Conservation (phyloP, 1,140 invertebrate species). For the Zaprionus davidi region DNA sequence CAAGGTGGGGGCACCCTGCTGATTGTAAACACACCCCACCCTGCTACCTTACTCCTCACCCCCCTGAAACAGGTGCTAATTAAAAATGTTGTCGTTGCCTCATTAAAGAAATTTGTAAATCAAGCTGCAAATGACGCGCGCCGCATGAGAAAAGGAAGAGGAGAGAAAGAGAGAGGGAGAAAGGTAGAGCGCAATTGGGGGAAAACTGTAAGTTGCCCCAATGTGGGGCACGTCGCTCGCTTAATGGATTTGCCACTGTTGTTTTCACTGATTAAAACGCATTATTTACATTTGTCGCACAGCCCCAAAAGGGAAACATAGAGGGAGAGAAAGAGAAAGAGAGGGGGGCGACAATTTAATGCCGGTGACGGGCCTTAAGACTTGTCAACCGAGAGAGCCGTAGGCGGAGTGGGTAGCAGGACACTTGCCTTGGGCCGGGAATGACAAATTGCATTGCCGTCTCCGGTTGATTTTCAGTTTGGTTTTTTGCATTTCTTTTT, state of each 20-base stretch:
- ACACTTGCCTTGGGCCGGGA: conserved; percentile 37
- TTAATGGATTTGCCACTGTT: conserved; percentile 73
- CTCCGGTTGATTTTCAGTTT: conserved; percentile 28
- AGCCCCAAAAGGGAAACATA: not conserved
- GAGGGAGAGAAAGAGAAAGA: not conserved
- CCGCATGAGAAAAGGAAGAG: conserved; percentile 42
- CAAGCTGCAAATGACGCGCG: conserved; percentile 58
- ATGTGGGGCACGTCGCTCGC: conserved; percentile 17
- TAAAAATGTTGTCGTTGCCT: conserved; percentile 78
- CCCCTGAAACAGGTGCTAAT: conserved; percentile 66
- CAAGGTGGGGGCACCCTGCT: not conserved
- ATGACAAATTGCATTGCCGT: conserved; percentile 69
- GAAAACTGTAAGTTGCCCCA: conserved; percentile 7
- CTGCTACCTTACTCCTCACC: not conserved
- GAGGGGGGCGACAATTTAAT: conserved; percentile 41
- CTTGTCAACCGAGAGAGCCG: conserved; percentile 5
- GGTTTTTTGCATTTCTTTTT: conserved; percentile 41
- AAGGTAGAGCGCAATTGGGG: not conserved
- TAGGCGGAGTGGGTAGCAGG: conserved; percentile 12
- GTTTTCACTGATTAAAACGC: conserved; percentile 74
- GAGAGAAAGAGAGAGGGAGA: not conserved
- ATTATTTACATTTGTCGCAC: conserved; percentile 76
- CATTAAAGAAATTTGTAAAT: conserved; percentile 80
- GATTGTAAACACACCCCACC: not conserved
- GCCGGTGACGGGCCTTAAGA: conserved; percentile 36